phyloP scores from a whole-genome alignment of 2,888 invertebrate species.

The Spicauda simplicius region DNA sequence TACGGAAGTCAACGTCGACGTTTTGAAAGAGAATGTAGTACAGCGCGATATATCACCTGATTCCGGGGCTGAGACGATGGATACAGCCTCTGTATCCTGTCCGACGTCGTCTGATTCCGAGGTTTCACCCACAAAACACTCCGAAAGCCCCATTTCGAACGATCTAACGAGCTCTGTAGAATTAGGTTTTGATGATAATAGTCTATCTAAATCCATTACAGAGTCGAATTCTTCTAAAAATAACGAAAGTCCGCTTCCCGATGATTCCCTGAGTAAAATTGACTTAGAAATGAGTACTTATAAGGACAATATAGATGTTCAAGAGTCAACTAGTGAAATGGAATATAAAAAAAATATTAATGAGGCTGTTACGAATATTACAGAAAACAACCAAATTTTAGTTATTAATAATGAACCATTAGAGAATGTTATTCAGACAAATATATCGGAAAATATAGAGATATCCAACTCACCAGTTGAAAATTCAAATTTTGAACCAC shows the following conservation, averaged over 20 bases:
- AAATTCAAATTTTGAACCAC: background rate
- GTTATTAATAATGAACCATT: background rate
- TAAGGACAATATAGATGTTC: background rate
- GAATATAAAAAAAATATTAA: background rate
- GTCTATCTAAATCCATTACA: slow-evolving; percentile 12
- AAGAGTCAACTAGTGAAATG: background rate
- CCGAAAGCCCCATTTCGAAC: slow-evolving; percentile 36
- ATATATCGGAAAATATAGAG: background rate
- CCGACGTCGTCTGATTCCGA: slow-evolving; percentile 54
- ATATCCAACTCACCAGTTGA: background rate
- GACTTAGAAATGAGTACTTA: background rate
- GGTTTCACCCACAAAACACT: slow-evolving; percentile 50
- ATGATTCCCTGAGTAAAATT: slow-evolving; percentile 1
- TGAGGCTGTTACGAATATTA: background rate
- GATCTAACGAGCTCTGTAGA: background rate
- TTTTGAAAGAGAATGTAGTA: slow-evolving; percentile 59
- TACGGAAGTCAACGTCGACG: slow-evolving; percentile 65
- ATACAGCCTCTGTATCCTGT: slow-evolving; percentile 52
- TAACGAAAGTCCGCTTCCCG: slow-evolving; percentile 26
- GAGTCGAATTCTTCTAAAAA: slow-evolving; percentile 17
- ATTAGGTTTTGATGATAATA: slow-evolving; percentile 22
- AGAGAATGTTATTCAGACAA: background rate
- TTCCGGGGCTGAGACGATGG: slow-evolving; percentile 61
- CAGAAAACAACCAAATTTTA: background rate
- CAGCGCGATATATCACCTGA: slow-evolving; percentile 55